Evolutionary conservation across 2,888 invertebrate genomes (phyloP), one percentile per base, ranked within the genome.

Genomic region (Apamea anceps): DNA sequence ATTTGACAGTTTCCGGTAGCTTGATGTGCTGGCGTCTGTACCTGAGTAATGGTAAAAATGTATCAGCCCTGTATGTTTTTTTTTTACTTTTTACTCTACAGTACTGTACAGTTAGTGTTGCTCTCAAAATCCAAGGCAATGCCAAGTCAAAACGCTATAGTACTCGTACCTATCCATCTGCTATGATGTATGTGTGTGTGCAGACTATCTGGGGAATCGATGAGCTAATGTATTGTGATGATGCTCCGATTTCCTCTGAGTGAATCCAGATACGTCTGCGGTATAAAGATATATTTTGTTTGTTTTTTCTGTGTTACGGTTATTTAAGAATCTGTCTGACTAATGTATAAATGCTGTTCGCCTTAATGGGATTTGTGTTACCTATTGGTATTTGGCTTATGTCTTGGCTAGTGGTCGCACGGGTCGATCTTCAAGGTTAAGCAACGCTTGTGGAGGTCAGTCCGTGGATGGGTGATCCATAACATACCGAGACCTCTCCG

Each of bases 221-320:
- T 25, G 6, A 51, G 18, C 32, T 67, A 74, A 83, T 32, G 1
- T 32, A 32, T 81, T 72, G 65, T 70, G 68, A 85, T 68, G 67
- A 25, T 60, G 72, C 10, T 68, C 57, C 21, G 13, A 32, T 72
- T 80, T 25, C 37, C 15, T 42, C 48, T 68, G 83, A 75, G 51
- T 32, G 15, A 70, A 65, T 5, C 66, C 83, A 81, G 83, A 76
- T 25, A 25, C 28, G 51, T 75, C 71, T 72, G 60, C 15, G 86
- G n/a, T 73, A 62, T 48, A 86, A 81, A 72, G 63, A 71, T 12
- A 37, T 21, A 15, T 79, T 65, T 73, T 45, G 12, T 74, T 79
- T 45, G 42, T 72, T 85, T 75, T 25, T 4, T 71, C 60, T 25
- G 32, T 79, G 45, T 48, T 80, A 72, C 18, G 4, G 48, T 81